These are phyloP conservation scores for Leptogaster cylindrica DNA, from an alignment of 2,888 invertebrate genomes.

Conservation along the genomic window DNA sequence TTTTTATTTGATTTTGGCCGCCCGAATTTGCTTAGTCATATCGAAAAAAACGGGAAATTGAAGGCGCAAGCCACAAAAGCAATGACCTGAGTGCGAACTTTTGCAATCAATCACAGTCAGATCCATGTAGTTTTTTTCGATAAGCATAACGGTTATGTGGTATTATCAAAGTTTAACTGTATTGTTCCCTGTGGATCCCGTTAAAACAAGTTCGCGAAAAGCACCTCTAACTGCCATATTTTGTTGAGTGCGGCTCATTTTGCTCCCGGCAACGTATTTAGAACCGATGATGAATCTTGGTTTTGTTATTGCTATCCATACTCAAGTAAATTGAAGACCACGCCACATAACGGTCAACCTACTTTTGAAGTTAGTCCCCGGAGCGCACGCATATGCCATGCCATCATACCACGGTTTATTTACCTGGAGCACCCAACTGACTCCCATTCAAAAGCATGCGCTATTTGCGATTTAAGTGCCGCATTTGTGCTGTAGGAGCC, in stretches of 20 bases:
- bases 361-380: conserved; percentile 21
- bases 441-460: conserved; percentile 25
- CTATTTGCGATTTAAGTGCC: conserved; percentile 28
- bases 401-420: conserved; percentile 24
- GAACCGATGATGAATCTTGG: conserved; percentile 30
- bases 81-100: conserved; percentile 6
- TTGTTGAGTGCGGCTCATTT: conserved; percentile 1
- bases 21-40: no score
- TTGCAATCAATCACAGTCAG: neutral
- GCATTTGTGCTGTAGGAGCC: conserved; percentile 1
- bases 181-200: conserved; percentile 28
- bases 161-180: neutral
- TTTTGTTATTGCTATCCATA: conserved; percentile 25
- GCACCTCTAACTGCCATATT: neutral
- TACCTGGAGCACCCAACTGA: conserved; percentile 34
- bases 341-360: conserved; percentile 39
- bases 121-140: neutral
- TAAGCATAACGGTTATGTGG: conserved; percentile 1
- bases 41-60: no score
- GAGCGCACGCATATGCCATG: conserved; percentile 20
- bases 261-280: conserved; percentile 13
- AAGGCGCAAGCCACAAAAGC: no score
- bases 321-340: conserved; percentile 31
- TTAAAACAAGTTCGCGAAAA: conserved; percentile 9
- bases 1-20: no score